Percentiles rank a stretch among this genome's conserved stretches.
These are phyloP conservation scores for Molanna angustata DNA, from an alignment of 2,888 invertebrate genomes.

Conservation along the genomic window DNA sequence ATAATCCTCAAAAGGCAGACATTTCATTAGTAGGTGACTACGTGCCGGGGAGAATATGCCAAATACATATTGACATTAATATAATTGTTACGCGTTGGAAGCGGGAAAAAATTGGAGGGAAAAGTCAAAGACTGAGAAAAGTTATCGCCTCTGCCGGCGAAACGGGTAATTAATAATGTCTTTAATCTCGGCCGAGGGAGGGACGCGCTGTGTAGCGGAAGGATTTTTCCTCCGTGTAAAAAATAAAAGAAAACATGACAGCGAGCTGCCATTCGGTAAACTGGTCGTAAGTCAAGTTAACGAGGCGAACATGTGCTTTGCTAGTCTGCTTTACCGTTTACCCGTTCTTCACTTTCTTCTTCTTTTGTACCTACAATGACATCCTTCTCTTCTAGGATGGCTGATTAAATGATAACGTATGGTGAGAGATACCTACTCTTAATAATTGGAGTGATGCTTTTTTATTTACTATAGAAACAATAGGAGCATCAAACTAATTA, in stretches of 20 bases:
- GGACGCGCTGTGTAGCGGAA: conserved; percentile 4
- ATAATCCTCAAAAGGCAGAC: conserved; percentile 17
- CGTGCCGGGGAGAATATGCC: conserved; percentile 11
- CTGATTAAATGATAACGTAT: too few species aligned
- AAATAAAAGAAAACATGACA: conserved; percentile 23
- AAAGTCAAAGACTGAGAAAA: conserved; percentile 14
- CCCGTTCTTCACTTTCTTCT: too few species aligned
- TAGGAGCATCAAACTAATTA: too few species aligned
- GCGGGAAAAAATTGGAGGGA: conserved; percentile 1
- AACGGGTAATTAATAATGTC: conserved; percentile 27
- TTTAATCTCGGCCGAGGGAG: conserved; percentile 25
- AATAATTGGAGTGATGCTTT: too few species aligned
- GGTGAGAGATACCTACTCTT: too few species aligned
- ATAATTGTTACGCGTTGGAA: conserved; percentile 10
- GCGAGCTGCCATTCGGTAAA: conserved; percentile 24
- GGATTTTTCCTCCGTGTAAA: conserved; percentile 23
- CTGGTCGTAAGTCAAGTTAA: conserved; percentile 29
- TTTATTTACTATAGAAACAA: too few species aligned
- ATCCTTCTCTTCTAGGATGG: too few species aligned
- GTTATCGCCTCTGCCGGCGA: conserved; percentile 25
- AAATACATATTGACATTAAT: conserved; percentile 16
- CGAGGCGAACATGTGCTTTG: conserved; percentile 28
- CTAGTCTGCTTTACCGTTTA: too few species aligned
- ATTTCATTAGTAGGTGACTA: conserved; percentile 5
- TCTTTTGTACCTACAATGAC: too few species aligned